Evolutionary conservation across 2,113 vertebrate genomes (phyloP).

Genomic region (Bubo bubo): DNA sequence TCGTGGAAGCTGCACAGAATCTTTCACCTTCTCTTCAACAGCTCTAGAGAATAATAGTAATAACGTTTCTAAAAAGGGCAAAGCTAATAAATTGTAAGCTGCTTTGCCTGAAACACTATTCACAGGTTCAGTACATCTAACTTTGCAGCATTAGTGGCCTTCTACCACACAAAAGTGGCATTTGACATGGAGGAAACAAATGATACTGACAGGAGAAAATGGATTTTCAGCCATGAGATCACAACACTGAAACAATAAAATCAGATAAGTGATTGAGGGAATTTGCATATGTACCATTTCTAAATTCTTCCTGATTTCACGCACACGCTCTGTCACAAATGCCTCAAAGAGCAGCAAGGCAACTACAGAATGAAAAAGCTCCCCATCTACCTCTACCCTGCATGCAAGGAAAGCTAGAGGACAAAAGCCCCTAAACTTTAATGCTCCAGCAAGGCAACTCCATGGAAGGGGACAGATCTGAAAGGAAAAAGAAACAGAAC

Average conservation of each 20-base stretch:
- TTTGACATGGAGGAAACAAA: conserved; percentile 42
- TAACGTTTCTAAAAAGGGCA: conserved; percentile 1
- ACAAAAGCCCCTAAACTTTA: neutral
- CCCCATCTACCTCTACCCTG: neutral
- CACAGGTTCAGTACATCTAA: neutral
- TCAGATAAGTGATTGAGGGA: neutral
- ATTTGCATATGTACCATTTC: conserved; percentile 31
- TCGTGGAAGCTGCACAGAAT: conserved; percentile 9
- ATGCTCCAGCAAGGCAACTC: neutral
- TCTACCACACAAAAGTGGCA: neutral
- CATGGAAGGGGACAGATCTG: neutral
- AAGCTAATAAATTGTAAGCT: conserved; percentile 1
- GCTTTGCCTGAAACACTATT: conserved; percentile 28
- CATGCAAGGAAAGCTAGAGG: neutral
- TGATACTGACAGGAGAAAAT: conserved; percentile 6
- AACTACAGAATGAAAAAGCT: neutral
- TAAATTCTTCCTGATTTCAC: conserved; percentile 26
- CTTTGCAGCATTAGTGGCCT: neutral
- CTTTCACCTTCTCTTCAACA: conserved; percentile 53
- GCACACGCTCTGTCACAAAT: neutral
- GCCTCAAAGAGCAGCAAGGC: neutral
- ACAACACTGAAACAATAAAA: conserved; percentile 28
- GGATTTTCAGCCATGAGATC: conserved; percentile 46
- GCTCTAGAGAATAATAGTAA: conserved; percentile 27
- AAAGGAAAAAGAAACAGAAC: neutral